A percentile compares a stretch with the other conserved stretches of the same genome.
Evolutionary conservation across 2,888 invertebrate genomes (phyloP).

Genomic region (Eugnorisma glareosa): DNA sequence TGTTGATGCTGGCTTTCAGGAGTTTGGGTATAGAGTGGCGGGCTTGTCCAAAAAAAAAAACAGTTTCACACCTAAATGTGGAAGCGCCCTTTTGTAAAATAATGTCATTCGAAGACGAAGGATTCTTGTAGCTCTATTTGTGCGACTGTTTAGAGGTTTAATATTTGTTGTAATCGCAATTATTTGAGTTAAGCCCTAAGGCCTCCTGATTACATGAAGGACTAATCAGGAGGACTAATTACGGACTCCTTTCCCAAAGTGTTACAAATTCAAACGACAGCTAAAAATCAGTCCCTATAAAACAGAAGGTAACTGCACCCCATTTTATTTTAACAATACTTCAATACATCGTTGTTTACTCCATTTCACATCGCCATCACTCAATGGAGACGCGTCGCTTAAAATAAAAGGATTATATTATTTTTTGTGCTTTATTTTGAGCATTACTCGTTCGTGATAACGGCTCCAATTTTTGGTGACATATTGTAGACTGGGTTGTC

Average conservation of each 20-base stretch:
- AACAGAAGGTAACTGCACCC: slow-evolving; percentile 12
- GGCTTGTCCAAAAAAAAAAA: too few relatives aligned
- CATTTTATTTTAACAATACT: slow-evolving; percentile 37
- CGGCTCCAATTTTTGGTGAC: slow-evolving; percentile 19
- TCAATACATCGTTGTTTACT: slow-evolving; percentile 43
- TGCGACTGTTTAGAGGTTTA: too few relatives aligned
- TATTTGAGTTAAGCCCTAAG: too few relatives aligned
- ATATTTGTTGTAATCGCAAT: too few relatives aligned
- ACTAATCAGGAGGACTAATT: too few relatives aligned
- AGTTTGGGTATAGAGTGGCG: too few relatives aligned
- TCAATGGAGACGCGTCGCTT: slow-evolving; percentile 38
- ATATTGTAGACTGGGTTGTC: slow-evolving; percentile 8
- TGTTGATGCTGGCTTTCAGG: too few relatives aligned
- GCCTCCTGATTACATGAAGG: too few relatives aligned
- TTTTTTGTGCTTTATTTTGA: slow-evolving; percentile 42
- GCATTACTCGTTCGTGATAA: slow-evolving; percentile 30
- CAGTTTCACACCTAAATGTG: not conserved
- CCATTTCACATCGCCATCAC: slow-evolving; percentile 41
- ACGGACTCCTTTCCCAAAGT: too few relatives aligned
- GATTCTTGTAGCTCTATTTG: too few relatives aligned
- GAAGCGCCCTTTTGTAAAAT: not conserved
- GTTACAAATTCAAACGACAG: too few relatives aligned
- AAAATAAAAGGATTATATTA: slow-evolving; percentile 48
- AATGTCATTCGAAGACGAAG: too few relatives aligned
- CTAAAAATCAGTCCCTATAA: slow-evolving; percentile 3